These are phyloP conservation scores for Euphonia xanthogaster DNA, from an alignment of 2,797 vertebrate genomes.

Conservation along the genomic window DNA sequence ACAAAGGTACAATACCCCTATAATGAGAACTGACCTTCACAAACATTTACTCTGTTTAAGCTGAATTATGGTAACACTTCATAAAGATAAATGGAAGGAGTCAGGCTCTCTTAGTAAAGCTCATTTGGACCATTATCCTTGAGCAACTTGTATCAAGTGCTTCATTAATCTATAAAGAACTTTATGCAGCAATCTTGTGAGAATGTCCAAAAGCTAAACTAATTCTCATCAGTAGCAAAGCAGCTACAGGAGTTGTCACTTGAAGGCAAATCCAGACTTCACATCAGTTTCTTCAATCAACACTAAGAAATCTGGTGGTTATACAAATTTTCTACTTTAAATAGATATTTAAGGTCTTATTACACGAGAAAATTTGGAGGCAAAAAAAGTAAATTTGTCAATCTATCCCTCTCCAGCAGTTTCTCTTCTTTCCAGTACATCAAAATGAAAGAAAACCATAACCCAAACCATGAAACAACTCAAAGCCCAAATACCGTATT, in stretches of 20 bases:
- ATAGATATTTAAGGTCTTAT: background rate
- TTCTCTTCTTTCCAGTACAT: background rate
- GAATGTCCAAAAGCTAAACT: background rate
- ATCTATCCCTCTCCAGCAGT: background rate
- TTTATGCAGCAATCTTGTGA: background rate
- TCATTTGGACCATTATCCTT: background rate
- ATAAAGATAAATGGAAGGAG: background rate
- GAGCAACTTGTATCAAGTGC: background rate
- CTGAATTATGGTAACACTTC: background rate
- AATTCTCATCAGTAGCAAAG: background rate
- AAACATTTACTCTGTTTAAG: background rate
- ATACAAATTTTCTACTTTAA: background rate
- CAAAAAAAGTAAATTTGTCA: no score
- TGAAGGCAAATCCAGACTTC: background rate
- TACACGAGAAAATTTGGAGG: background rate
- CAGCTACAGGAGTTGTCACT: background rate
- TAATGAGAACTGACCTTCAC: background rate
- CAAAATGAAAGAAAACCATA: background rate
- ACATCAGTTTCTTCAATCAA: background rate
- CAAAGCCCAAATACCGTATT: background rate
- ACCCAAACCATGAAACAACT: background rate
- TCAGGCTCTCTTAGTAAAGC: background rate
- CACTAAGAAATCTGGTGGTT: background rate
- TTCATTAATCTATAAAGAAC: background rate
- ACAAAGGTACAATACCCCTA: background rate